A percentile compares a stretch with the other conserved stretches of the same genome.
Evolutionary conservation across 2,113 vertebrate species (phyloP).

Genomic region (Gobius niger): DNA sequence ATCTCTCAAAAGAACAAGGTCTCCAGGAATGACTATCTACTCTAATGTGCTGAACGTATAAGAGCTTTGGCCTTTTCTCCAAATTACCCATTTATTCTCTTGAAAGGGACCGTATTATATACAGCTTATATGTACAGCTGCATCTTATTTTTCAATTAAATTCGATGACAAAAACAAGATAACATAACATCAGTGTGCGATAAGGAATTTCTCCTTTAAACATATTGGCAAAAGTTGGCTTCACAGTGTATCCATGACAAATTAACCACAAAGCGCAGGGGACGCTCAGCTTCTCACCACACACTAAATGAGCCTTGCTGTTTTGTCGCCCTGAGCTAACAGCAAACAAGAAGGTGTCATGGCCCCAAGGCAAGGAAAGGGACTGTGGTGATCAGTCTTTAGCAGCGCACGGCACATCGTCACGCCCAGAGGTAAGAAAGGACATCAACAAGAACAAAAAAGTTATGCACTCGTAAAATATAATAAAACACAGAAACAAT

Average conservation of each 20-base stretch:
- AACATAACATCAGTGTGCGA: constrained; percentile 2
- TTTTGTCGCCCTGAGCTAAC: constrained; percentile 33
- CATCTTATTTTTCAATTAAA: too few species aligned
- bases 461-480: too few species aligned
- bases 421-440: background rate
- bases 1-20: background rate
- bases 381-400: constrained; percentile 28
- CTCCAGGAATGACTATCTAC: too few species aligned
- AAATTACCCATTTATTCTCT: too few species aligned
- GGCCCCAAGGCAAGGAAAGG: constrained; percentile 30
- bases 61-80: too few species aligned
- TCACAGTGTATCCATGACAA: constrained; percentile 34
- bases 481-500: too few species aligned
- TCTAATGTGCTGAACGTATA: too few species aligned
- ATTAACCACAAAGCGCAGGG: constrained; percentile 34
- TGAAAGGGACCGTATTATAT: too few species aligned
- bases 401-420: constrained; percentile 29
- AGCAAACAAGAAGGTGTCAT: constrained; percentile 38
- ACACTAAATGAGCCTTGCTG: constrained; percentile 33
- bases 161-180: background rate
- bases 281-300: constrained; percentile 33
- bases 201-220: too few species aligned
- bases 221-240: too few species aligned
- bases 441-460: constrained; percentile 3
- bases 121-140: too few species aligned